Base-by-base conservation (phyloP, 2,797 vertebrate genomes). In the Gymnothorax javanicus region DNA sequence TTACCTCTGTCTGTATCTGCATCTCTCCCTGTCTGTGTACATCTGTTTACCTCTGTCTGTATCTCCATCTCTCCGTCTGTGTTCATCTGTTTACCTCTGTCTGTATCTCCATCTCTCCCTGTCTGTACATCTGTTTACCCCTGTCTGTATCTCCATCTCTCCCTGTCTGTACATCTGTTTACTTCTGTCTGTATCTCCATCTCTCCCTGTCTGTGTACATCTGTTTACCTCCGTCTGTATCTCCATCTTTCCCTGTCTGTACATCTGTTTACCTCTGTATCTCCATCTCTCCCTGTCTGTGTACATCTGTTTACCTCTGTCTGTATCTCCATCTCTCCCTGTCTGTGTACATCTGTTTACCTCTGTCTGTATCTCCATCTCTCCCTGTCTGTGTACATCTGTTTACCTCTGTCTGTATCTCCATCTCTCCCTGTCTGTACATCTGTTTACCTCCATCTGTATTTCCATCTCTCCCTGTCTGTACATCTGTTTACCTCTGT, bases 21-120 rank as follows among this genome's bases (percentile, higher is more conserved):
- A 13, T 84, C 67, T 62, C 69, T 79, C 69, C 25, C 69, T 87
- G 7, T 62, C n/a, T 84, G 82, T 84, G 82, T 73, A 82, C 52
- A 43, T 67, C 59, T 69, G 52, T 64, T 58, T 79, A 13, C 62
- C 27, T 50, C 57, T 77, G 15, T 60, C 33, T 43, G 33, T 43
- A 43, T 43, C 33, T 25, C 8, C 71, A 5, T 75, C 33, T 43
- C 33, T 43, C 33, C 33, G 33, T 43, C 33, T 43, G 33, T 43
- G 33, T 43, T 1, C 33, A 2, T 43, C 33, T 43, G 33, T 43
- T 43, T 43, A 43, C 33, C 33, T 43, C 27, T 54, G 3, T 73
- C 83, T 25, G 7, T n/a, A 27, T 50, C 50, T 23, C 20, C 17
- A 17, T 58, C 56, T 23, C 64, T 73, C 62, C 82, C 52, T 75